Base-by-base conservation (phyloP, 2,797 vertebrate genomes). In the Chrosomus eos region DNA sequence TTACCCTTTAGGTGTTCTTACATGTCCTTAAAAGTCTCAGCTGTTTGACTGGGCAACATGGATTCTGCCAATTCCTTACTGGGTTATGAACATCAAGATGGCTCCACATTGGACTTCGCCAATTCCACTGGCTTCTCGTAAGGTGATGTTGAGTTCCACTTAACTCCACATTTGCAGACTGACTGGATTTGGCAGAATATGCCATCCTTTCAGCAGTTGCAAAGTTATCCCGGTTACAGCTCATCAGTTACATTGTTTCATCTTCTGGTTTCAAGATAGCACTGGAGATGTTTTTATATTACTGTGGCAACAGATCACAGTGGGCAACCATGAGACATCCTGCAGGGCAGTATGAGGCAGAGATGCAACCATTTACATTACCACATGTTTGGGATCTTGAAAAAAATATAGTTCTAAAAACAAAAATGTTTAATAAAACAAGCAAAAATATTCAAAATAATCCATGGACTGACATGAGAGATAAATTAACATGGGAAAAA, bases 341-440 rank as follows among this genome's bases (percentile, higher is more conserved):
- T 68, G 70, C 79, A 85, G 80, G 82, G 36, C 64, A 40, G 40
- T 71, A 40, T 48, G 62, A 86, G 80, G 80, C 75, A 58, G 38
- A 58, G 45, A 66, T 71, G 85, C 78, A 81, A 21, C 23, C 55
- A 60, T 28, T 71, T 64, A 78, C 48, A 78, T 70, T 26, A 55
- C 26, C 58, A 73, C 81, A 82, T 68, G 66, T 58, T 81, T 81
- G 78, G 84, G 80, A 38, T 73, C 21, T 58, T 78, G 73, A 77
- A 80, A 77, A 76, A 74, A 80, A 60, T 1, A 84, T 33, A 67
- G 33, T n/a, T 80, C 67, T 85, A 73, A 88, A 88, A 88, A 58
- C 58, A 33, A 53, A 80, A 75, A 67, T 89, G 88, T 87, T 86
- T 86, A 8, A 84, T 86, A 83, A 84, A 89, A 80, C 67, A 82